phyloP scores from a whole-genome alignment of 2,113 vertebrate species.

The Sisor rabdophorus region DNA sequence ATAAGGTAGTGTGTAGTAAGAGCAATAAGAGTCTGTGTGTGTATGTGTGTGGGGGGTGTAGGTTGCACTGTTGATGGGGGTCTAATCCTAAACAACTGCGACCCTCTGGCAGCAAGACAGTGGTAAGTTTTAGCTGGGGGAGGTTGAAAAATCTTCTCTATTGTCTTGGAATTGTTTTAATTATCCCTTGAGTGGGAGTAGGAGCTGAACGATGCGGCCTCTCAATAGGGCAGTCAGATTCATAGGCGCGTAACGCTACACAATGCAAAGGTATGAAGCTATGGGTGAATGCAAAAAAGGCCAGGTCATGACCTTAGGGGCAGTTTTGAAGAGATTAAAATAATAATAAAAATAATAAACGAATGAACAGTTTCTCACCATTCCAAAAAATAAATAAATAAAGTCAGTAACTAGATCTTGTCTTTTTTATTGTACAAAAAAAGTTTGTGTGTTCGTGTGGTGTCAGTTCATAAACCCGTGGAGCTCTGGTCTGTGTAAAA shows the following conservation, averaged over 20 bases:
- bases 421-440: no score
- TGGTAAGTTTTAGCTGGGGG: conserved; percentile 73
- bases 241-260: conserved; percentile 48
- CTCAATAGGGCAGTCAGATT: conserved; percentile 53
- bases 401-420: no score
- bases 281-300: not conserved
- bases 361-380: no score
- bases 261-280: conserved; percentile 22
- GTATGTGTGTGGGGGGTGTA: conserved; percentile 50
- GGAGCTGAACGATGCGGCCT: conserved; percentile 42
- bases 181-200: conserved; percentile 78
- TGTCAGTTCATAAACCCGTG: no score
- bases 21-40: conserved; percentile 49
- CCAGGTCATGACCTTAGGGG: not conserved
- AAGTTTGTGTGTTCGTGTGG: not conserved
- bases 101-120: conserved; percentile 74
- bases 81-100: conserved; percentile 67
- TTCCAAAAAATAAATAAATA: no score
- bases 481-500: not conserved
- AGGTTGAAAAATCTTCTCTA: conserved; percentile 74
- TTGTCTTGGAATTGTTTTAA: conserved; percentile 94
- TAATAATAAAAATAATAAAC: not conserved
- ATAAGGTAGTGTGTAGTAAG: conserved; percentile 27
- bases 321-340: not conserved
- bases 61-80: conserved; percentile 18